phyloP scores from a whole-genome alignment of 2,797 vertebrate genomes.

The Strix occidentalis region DNA sequence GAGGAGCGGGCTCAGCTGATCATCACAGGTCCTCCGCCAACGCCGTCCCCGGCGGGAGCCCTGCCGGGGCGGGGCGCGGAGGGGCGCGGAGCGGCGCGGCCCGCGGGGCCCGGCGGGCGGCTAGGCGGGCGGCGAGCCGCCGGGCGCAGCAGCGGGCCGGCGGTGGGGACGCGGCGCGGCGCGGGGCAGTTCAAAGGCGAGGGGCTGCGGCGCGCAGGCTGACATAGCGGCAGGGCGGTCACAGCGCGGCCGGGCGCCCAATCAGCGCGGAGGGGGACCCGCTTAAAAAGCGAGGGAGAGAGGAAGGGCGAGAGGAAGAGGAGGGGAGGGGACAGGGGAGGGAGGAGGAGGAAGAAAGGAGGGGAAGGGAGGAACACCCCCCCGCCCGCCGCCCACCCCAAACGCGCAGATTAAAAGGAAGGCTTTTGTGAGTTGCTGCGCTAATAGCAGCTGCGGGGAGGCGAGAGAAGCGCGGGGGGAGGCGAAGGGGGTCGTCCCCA shows the following conservation, averaged over 20 bases:
- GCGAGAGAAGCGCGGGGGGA: neutral
- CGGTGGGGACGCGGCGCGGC: slow-evolving; percentile 32
- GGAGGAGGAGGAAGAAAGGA: neutral
- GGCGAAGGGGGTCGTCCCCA: neutral
- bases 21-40: slow-evolving; percentile 71
- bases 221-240: slow-evolving; percentile 95
- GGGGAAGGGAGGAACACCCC: neutral
- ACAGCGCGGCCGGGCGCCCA: slow-evolving; percentile 89
- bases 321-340: slow-evolving; percentile 44
- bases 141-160: slow-evolving; percentile 18
- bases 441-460: neutral
- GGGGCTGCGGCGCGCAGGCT: slow-evolving; percentile 89
- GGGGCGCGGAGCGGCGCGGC: slow-evolving; percentile 24
- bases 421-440: slow-evolving; percentile 49
- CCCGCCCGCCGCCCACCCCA: neutral
- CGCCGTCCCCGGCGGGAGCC: slow-evolving; percentile 51
- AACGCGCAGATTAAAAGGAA: slow-evolving; percentile 37
- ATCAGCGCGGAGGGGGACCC: slow-evolving; percentile 87
- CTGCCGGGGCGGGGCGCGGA: neutral
- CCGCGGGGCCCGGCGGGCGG: slow-evolving; percentile 84
- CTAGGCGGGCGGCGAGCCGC: slow-evolving; percentile 72
- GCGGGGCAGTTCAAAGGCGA: slow-evolving; percentile 96
- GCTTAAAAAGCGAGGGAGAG: slow-evolving; percentile 78
- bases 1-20: slow-evolving; percentile 74
- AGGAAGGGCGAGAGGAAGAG: slow-evolving; percentile 2